These are phyloP conservation scores for Stenodema calcarata DNA, from an alignment of 2,888 invertebrate species.

Conservation along the genomic window DNA sequence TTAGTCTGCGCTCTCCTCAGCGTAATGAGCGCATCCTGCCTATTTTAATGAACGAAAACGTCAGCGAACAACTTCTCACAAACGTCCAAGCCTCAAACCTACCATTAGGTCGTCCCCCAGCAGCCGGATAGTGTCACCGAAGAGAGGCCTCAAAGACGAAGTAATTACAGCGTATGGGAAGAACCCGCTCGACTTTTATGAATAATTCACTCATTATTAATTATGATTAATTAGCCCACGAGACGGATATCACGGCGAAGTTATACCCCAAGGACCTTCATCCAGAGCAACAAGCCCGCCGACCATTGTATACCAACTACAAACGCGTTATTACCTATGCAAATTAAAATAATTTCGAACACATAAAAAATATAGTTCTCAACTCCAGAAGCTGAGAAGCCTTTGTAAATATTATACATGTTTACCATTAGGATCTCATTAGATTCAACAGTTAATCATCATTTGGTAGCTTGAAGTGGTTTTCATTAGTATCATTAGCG, in stretches of 20 bases:
- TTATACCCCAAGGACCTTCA: background rate
- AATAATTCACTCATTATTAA: conserved; percentile 7
- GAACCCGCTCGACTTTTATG: conserved; percentile 9
- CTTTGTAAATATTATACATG: background rate
- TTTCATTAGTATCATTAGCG: background rate
- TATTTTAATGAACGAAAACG: background rate
- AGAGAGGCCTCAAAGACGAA: background rate
- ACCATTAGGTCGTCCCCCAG: conserved; percentile 9
- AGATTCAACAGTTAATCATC: background rate
- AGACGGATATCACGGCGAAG: background rate
- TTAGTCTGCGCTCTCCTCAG: background rate
- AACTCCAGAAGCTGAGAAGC: background rate
- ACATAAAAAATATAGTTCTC: background rate
- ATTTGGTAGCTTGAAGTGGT: background rate
- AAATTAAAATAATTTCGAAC: background rate
- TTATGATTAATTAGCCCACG: background rate
- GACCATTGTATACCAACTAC: background rate
- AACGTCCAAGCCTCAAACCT: background rate
- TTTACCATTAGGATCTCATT: background rate
- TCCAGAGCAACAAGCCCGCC: background rate
- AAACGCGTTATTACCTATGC: background rate
- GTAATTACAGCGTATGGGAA: conserved; percentile 14
- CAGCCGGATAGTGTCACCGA: conserved; percentile 18
- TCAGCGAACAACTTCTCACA: background rate
- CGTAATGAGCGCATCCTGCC: background rate